Conservation (phyloP, 1,140 invertebrate species). For the Philotrypesis tridentata region DNA sequence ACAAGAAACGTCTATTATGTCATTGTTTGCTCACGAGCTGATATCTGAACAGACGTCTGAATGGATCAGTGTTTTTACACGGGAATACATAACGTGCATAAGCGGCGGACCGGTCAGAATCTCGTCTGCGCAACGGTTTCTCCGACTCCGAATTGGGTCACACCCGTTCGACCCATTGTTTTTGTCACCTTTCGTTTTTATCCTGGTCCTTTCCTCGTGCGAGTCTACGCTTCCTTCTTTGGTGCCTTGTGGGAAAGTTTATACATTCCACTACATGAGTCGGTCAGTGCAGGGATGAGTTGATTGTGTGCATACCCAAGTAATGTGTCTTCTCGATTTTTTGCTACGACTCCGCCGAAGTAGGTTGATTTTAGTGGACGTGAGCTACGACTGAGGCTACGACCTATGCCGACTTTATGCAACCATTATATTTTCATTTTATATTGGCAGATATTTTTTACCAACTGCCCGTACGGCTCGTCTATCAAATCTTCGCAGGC, state of each 20-base stretch:
- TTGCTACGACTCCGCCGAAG: not conserved
- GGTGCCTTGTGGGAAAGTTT: not conserved
- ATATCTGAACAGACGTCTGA: not conserved
- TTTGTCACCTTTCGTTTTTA: not conserved
- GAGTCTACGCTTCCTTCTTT: not conserved
- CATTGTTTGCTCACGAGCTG: not conserved
- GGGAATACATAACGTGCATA: not conserved
- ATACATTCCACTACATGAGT: not conserved
- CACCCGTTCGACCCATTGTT: slow-evolving; percentile 53
- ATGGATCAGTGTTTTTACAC: no score
- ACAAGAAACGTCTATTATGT: not conserved
- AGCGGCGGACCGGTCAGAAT: not conserved
- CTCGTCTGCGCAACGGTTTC: slow-evolving; percentile 52
- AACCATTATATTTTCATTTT: no score
- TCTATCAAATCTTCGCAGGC: no score
- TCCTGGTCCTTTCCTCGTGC: not conserved
- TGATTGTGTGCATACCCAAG: not conserved
- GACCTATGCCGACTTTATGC: no score
- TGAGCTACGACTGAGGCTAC: no score
- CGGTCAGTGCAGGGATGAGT: not conserved
- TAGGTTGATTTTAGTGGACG: not conserved
- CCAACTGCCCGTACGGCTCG: no score
- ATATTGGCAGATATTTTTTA: no score
- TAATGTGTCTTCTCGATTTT: not conserved
- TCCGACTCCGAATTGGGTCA: slow-evolving; percentile 62